Evolutionary conservation across 23 tunicate genomes (phyloP).

Genomic region (Styela plicata): DNA sequence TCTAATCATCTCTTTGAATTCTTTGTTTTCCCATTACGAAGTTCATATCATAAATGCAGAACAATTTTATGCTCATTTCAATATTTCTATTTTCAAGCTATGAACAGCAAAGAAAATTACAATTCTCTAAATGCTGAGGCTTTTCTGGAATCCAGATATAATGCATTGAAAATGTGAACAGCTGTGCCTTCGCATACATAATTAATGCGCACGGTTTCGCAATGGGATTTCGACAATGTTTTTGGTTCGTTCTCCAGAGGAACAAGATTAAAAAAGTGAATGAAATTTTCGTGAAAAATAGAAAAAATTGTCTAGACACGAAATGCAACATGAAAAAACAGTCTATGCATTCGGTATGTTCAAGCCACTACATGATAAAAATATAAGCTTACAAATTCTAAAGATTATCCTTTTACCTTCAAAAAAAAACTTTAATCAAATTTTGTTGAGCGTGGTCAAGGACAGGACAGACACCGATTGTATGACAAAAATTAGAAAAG

Average conservation of each 20-base stretch:
- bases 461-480: too few relatives aligned
- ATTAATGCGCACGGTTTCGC: slow-evolving; percentile 6
- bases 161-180: slow-evolving; percentile 23
- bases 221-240: slow-evolving; percentile 16
- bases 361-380: background rate
- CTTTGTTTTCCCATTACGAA: too few relatives aligned
- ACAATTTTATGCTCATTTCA: too few relatives aligned
- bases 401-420: too few relatives aligned
- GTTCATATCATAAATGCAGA: too few relatives aligned
- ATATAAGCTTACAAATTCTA: background rate
- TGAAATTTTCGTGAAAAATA: slow-evolving; percentile 5
- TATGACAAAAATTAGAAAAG: too few relatives aligned
- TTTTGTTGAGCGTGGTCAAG: too few relatives aligned
- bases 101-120: background rate
- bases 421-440: too few relatives aligned
- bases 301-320: background rate
- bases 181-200: slow-evolving; percentile 28
- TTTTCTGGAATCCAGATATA: background rate
- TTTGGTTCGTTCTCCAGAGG: background rate
- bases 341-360: background rate
- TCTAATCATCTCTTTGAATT: too few relatives aligned
- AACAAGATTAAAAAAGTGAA: slow-evolving; percentile 13
- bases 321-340: background rate
- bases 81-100: too few relatives aligned
- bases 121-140: background rate